Percentiles rank a stretch among this genome's conserved stretches.
phyloP scores from a whole-genome alignment of 2,113 vertebrate species.

The Carassius auratus region DNA sequence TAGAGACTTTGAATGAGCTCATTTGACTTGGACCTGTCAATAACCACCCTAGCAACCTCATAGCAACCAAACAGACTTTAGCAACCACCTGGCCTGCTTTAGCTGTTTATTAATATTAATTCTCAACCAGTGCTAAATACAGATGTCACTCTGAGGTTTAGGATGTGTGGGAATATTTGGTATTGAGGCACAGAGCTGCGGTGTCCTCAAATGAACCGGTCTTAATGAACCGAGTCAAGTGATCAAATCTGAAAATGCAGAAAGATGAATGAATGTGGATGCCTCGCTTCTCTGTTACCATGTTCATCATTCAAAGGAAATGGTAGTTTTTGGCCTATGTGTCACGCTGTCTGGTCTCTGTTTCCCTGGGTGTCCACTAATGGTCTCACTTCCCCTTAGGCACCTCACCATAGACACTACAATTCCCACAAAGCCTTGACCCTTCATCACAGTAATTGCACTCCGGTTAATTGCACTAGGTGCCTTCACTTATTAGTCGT shows the following conservation, averaged over 20 bases:
- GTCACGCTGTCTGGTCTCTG: too few relatives aligned
- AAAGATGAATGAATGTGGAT: neutral
- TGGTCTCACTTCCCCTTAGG: too few relatives aligned
- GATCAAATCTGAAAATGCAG: neutral
- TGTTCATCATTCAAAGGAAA: conserved; percentile 3
- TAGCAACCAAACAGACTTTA: neutral
- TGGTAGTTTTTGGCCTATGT: neutral
- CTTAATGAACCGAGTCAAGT: neutral
- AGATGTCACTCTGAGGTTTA: neutral
- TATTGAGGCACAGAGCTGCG: neutral
- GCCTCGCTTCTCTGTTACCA: neutral
- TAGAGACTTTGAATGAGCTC: neutral
- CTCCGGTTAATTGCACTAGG: too few relatives aligned
- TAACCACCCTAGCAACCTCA: neutral
- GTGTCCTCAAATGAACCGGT: conserved; percentile 1
- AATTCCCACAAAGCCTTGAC: too few relatives aligned
- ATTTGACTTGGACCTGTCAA: neutral
- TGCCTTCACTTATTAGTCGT: too few relatives aligned
- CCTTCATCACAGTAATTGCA: too few relatives aligned
- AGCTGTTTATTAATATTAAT: neutral
- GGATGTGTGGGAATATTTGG: neutral
- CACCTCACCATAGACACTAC: too few relatives aligned
- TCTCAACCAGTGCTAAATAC: neutral
- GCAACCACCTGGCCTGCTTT: neutral
- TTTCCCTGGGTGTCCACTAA: too few relatives aligned